These are phyloP conservation scores for Tachina fera DNA, from an alignment of 2,888 invertebrate species.

Conservation along the genomic window DNA sequence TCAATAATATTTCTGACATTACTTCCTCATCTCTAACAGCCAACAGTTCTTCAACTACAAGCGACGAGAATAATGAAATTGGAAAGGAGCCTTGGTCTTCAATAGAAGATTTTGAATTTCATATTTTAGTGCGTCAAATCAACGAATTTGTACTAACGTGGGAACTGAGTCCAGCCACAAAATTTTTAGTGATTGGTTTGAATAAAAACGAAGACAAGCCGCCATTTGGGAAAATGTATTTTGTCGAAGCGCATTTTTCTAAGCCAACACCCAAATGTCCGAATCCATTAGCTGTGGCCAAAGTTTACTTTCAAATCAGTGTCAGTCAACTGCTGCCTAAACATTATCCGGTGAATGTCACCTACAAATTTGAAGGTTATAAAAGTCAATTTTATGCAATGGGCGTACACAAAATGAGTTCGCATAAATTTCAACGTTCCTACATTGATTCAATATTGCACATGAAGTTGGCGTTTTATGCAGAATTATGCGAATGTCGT, in stretches of 20 bases:
- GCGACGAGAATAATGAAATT: neutral
- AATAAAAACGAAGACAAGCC: constrained; percentile 66
- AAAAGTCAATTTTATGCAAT: constrained; percentile 75
- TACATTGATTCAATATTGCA: constrained; percentile 78
- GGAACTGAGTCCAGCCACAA: constrained; percentile 77
- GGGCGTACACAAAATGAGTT: constrained; percentile 72
- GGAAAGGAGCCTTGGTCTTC: constrained; percentile 59
- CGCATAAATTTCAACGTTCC: constrained; percentile 76
- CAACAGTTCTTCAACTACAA: constrained; percentile 4
- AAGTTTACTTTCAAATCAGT: constrained; percentile 78
- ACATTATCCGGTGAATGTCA: constrained; percentile 78
- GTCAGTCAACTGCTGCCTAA: constrained; percentile 74
- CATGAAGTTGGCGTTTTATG: constrained; percentile 77
- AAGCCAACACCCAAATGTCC: constrained; percentile 79
- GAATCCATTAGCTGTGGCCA: constrained; percentile 80
- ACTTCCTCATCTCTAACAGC: neutral
- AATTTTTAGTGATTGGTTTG: constrained; percentile 76
- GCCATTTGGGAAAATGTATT: constrained; percentile 75
- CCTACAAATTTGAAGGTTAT: constrained; percentile 79
- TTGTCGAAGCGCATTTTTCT: constrained; percentile 79
- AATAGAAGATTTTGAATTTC: constrained; percentile 75
- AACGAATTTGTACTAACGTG: constrained; percentile 77
- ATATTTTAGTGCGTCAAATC: constrained; percentile 73
- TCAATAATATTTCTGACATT: neutral
- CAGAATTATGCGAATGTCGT: constrained; percentile 75